Evolutionary conservation across 1,140 invertebrate species (phyloP), one percentile per base, ranked within the genome.

Genomic region (Cotesia glomerata): DNA sequence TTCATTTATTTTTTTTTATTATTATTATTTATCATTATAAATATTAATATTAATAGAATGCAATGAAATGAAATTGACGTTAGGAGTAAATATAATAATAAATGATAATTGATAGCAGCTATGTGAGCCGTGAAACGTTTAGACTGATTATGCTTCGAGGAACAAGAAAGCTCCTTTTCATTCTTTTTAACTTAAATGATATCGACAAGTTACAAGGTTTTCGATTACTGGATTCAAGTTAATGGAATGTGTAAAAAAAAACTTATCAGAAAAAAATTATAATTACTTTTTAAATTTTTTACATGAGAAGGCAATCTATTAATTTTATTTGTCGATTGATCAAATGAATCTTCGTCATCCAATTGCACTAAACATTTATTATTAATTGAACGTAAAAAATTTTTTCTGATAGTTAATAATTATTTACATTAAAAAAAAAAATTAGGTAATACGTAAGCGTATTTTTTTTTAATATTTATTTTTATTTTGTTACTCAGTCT

Each of bases 281-380:
- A 35, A 64, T 11, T 14, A 13, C 13, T n/a, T n/a, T 39, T 8
- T 13, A 5, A 34, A 36, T 63, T 32, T n/a, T n/a, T 64, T 45
- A 64, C 0, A n/a, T 11, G 13, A 64, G 45, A 11, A 72, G 52
- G 64, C 75, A 77, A 74, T 16, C 11, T 9, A 45, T 45, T 7
- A 45, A 45, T 45, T 45, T 45, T 8, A 39, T 39, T 9, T 8
- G 5, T 39, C 9, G 36, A 39, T 39, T 39, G 26, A 26, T 26
- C 9, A 45, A 64, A 13, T 45, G 8, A 71, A 82, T 82, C 80
- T 77, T 79, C 76, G 81, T 84, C 81, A 84, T 82, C 81, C 81
- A 81, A 81, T 80, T 82, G 77, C 11, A 64, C 34, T 59, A 77
- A 79, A 69, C 0, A 45, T 45, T 45, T 11, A 45, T 2, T 39